A percentile compares a stretch with the other conserved stretches of the same genome.
Conservation (phyloP, 2,888 invertebrate genomes). For the Oconnorella tubifera region DNA sequence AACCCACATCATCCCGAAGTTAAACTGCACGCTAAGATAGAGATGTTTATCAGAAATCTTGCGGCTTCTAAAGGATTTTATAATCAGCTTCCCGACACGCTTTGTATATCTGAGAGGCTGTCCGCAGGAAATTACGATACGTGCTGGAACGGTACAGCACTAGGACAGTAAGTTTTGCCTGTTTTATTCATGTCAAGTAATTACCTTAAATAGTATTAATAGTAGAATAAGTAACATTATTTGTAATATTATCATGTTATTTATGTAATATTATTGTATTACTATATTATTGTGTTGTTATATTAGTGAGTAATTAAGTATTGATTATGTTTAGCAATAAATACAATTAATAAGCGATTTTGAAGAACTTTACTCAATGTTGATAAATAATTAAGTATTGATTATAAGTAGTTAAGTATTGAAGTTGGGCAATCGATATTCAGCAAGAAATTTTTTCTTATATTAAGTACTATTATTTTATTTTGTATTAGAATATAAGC, state of each 20-base stretch:
- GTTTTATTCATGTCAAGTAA: neutral
- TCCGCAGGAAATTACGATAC: constrained; percentile 19
- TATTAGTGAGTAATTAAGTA: too few species aligned
- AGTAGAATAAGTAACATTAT: too few species aligned
- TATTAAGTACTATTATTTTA: too few species aligned
- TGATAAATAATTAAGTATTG: too few species aligned
- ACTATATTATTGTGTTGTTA: neutral
- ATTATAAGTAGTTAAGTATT: too few species aligned
- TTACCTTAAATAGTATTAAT: neutral
- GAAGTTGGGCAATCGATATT: too few species aligned
- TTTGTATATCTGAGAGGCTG: constrained; percentile 15
- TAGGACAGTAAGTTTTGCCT: constrained; percentile 12
- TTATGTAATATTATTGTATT: neutral
- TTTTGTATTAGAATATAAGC: too few species aligned
- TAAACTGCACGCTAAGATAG: constrained; percentile 12
- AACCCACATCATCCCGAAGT: constrained; percentile 27
- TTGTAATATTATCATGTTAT: neutral
- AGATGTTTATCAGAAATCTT: constrained; percentile 16
- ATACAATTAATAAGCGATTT: too few species aligned
- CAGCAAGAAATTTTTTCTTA: too few species aligned
- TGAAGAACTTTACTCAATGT: too few species aligned
- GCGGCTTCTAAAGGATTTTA: constrained; percentile 11
- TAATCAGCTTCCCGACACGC: constrained; percentile 11
- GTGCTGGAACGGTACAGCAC: constrained; percentile 15
- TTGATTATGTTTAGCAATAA: too few species aligned